These are phyloP conservation scores for Rhabditophanes sp. DNA, from an alignment of 2,888 invertebrate genomes.

Conservation along the genomic window DNA sequence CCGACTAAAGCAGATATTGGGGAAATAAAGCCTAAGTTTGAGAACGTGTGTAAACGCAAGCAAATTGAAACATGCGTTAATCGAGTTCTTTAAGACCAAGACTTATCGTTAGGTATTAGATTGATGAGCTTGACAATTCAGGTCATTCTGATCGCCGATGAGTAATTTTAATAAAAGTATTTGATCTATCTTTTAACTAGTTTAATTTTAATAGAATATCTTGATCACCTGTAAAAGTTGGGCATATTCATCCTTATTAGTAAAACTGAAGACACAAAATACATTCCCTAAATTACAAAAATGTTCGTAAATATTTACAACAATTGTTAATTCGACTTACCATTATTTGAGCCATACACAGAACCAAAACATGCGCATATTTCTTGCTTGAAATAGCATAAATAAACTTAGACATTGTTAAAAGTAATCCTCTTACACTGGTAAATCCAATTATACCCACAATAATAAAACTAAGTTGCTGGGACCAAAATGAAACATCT, in stretches of 20 bases:
- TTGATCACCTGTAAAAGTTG: conserved; percentile 4
- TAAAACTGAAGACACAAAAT: conserved; percentile 89
- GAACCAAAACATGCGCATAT: conserved; percentile 89
- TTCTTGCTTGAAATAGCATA: conserved; percentile 96
- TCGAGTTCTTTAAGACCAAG: too few relatives aligned
- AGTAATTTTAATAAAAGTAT: conserved; percentile 3
- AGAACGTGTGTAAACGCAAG: too few relatives aligned
- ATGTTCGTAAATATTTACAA: conserved; percentile 1
- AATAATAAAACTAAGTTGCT: conserved; percentile 87
- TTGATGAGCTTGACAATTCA: too few relatives aligned
- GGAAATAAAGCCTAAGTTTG: too few relatives aligned
- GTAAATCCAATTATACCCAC: conserved; percentile 95
- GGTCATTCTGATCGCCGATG: too few relatives aligned
- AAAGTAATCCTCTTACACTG: conserved; percentile 79
- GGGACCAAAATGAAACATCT: conserved; percentile 91
- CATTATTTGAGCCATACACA: conserved; percentile 94
- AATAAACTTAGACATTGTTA: conserved; percentile 97
- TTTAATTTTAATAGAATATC: conserved; percentile 2
- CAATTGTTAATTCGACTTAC: conserved; percentile 44
- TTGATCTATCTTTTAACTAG: not conserved
- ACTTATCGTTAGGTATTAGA: too few relatives aligned
- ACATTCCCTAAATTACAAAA: conserved; percentile 64
- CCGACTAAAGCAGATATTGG: too few relatives aligned
- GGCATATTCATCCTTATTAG: conserved; percentile 99
- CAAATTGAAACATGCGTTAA: too few relatives aligned